Percentiles rank a stretch among this genome's conserved stretches.
Conservation (phyloP, 2,113 vertebrate species). For the Planiliza haematocheilus region DNA sequence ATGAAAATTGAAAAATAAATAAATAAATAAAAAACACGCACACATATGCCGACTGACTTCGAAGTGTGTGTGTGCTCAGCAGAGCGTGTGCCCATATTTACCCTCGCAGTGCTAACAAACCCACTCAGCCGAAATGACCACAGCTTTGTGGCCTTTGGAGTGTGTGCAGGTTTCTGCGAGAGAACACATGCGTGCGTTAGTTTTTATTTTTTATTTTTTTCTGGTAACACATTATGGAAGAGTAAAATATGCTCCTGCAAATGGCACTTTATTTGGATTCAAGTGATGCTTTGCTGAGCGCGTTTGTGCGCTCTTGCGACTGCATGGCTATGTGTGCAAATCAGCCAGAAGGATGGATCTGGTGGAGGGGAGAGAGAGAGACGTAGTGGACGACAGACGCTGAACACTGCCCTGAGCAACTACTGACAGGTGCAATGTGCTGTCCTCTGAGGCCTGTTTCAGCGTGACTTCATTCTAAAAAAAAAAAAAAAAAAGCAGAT, state of each 20-base stretch:
- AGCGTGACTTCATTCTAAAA: slow-evolving; percentile 59
- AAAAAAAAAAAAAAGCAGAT: slow-evolving; percentile 6
- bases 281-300: slow-evolving; percentile 49
- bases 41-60: slow-evolving; percentile 31
- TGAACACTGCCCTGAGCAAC: slow-evolving; percentile 64
- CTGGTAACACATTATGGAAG: slow-evolving; percentile 40
- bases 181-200: slow-evolving; percentile 6
- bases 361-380: not conserved
- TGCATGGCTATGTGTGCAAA: slow-evolving; percentile 28
- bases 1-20: slow-evolving; percentile 25
- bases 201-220: slow-evolving; percentile 13
- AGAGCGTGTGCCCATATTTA: slow-evolving; percentile 52
- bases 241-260: slow-evolving; percentile 61
- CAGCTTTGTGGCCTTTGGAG: slow-evolving; percentile 34
- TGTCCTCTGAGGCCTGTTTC: slow-evolving; percentile 61
- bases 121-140: slow-evolving; percentile 54
- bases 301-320: slow-evolving; percentile 39
- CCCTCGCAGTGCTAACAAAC: slow-evolving; percentile 52
- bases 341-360: slow-evolving; percentile 43
- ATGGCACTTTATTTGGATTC: slow-evolving; percentile 50
- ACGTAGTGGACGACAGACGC: slow-evolving; percentile 54
- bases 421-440: slow-evolving; percentile 73
- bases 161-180: slow-evolving; percentile 30
- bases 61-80: slow-evolving; percentile 44
- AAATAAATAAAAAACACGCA: slow-evolving; percentile 16